Evolutionary conservation across 2,888 invertebrate genomes (phyloP).

Genomic region (Myopa testacea): DNA sequence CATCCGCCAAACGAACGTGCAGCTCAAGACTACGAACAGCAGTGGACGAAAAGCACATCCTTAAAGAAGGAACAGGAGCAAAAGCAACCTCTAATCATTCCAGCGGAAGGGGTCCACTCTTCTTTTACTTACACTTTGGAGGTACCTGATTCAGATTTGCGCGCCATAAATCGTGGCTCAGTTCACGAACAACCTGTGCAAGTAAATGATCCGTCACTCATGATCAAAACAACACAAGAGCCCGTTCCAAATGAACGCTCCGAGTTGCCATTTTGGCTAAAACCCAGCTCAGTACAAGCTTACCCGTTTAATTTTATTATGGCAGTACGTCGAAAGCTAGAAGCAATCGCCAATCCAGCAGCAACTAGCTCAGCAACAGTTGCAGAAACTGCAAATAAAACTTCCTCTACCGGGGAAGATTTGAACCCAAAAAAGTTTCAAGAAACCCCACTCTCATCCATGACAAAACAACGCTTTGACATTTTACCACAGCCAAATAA

Average conservation of each 20-base stretch:
- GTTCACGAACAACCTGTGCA: constrained; percentile 24
- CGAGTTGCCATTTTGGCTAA: constrained; percentile 65
- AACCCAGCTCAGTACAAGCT: constrained; percentile 65
- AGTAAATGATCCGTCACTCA: constrained; percentile 7
- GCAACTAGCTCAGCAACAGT: neutral
- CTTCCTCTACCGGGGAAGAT: constrained; percentile 34
- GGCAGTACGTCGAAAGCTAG: constrained; percentile 72
- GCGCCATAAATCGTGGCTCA: neutral
- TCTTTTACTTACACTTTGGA: neutral
- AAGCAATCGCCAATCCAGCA: constrained; percentile 55
- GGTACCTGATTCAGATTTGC: neutral
- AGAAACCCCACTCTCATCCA: constrained; percentile 36
- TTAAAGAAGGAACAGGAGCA: neutral
- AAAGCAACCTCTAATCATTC: neutral
- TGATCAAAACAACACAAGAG: neutral
- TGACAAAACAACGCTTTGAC: neutral
- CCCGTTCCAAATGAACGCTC: constrained; percentile 37
- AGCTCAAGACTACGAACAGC: neutral
- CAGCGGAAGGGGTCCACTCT: no score
- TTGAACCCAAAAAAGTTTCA: constrained; percentile 26
- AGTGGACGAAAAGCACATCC: neutral
- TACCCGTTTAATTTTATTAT: constrained; percentile 74
- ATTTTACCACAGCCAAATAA: constrained; percentile 32
- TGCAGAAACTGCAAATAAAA: constrained; percentile 33
- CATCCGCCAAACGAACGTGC: neutral